Conservation (phyloP, 2,888 invertebrate genomes). For the Pteria penguin region DNA sequence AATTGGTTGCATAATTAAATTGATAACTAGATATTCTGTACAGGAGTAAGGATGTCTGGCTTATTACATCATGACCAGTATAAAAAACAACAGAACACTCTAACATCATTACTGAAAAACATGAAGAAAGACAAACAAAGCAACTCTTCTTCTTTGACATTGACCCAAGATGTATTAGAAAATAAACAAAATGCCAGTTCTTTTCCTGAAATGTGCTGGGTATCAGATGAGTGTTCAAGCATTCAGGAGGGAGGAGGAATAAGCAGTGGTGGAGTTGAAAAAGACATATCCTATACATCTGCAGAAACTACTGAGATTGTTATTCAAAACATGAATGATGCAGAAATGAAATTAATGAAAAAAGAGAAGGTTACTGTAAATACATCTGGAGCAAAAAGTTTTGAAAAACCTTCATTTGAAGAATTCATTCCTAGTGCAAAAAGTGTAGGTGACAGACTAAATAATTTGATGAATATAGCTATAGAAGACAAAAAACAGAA, state of each 20-base stretch:
- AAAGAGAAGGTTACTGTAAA: no score
- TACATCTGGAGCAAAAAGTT: no score
- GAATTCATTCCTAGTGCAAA: no score
- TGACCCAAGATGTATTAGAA: not conserved
- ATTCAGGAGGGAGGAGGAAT: not conserved
- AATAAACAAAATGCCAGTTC: not conserved
- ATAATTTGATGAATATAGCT: no score
- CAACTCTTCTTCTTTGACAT: not conserved
- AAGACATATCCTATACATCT: not conserved
- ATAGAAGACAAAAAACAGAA: no score
- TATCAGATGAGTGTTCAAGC: not conserved
- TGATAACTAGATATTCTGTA: no score
- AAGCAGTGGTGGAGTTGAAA: not conserved
- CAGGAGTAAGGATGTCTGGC: slow-evolving; percentile 70
- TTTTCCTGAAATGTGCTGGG: no score
- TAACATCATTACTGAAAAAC: slow-evolving; percentile 62
- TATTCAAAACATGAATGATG: not conserved
- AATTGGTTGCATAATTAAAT: no score
- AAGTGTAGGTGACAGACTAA: no score
- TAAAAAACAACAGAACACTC: slow-evolving; percentile 62
- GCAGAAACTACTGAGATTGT: not conserved
- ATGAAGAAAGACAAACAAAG: not conserved
- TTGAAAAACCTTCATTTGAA: no score
- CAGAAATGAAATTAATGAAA: not conserved
- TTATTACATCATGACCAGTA: slow-evolving; percentile 52